A percentile compares a stretch with the other conserved stretches of the same genome.
These are phyloP conservation scores for Ptychodera flava DNA, from an alignment of 35 echinoderm and acorn worm species.

Conservation along the genomic window DNA sequence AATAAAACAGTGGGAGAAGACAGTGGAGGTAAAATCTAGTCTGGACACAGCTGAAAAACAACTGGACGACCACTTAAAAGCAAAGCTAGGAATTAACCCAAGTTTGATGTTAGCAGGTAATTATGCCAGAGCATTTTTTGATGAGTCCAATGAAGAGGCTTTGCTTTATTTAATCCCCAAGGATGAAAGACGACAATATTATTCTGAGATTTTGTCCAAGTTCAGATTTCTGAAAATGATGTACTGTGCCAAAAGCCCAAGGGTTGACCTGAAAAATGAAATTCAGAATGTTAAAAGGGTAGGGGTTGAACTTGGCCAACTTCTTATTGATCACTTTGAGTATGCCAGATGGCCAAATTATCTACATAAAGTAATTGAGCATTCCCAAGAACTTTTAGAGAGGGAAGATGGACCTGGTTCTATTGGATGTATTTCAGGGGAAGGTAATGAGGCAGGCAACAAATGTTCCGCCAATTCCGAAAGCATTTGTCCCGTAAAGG, in stretches of 20 bases:
- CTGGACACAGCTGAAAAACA: slow-evolving; percentile 16
- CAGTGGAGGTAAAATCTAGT: background rate
- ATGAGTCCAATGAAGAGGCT: too few species aligned
- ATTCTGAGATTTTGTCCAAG: too few species aligned
- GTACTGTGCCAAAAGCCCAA: too few species aligned
- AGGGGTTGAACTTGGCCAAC: background rate
- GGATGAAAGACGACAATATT: too few species aligned
- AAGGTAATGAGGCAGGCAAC: slow-evolving; percentile 10
- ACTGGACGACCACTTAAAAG: slow-evolving; percentile 4
- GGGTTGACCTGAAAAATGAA: background rate
- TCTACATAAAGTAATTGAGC: too few species aligned
- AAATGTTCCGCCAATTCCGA: slow-evolving; percentile 4
- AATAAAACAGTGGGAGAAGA: slow-evolving; percentile 6
- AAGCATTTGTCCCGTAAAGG: too few species aligned
- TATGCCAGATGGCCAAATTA: slow-evolving; percentile 13
- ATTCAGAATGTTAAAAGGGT: background rate
- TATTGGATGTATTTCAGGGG: background rate
- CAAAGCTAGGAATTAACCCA: slow-evolving; percentile 11
- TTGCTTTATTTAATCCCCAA: too few species aligned
- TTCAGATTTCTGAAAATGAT: too few species aligned
- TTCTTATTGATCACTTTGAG: background rate
- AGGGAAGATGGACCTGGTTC: slow-evolving; percentile 7
- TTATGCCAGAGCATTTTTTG: too few species aligned
- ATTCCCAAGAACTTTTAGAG: slow-evolving; percentile 10
- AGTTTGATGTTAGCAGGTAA: slow-evolving; percentile 38